Conservation (phyloP, 2,888 invertebrate genomes). For the Hirtodrosophila cameraria region DNA sequence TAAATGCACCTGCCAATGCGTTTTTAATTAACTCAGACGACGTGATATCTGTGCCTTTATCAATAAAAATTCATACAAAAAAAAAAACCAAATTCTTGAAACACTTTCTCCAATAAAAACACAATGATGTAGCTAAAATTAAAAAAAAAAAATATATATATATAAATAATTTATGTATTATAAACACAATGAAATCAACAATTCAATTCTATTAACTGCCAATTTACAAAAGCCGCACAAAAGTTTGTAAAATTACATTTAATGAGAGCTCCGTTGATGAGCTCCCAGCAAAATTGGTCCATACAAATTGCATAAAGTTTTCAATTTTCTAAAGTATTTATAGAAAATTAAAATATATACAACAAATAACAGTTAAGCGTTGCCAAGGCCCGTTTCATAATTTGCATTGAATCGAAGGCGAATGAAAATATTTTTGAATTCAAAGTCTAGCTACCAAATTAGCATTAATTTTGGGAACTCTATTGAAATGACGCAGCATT, state of each 20-base stretch:
- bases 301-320: conserved; percentile 31
- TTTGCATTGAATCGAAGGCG: conserved; percentile 65
- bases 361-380: conserved; percentile 29
- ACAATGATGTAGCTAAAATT: conserved; percentile 9
- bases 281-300: conserved; percentile 26
- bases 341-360: conserved; percentile 33
- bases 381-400: conserved; percentile 56
- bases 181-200: conserved; percentile 30
- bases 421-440: conserved; percentile 7
- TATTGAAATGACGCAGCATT: conserved; percentile 52
- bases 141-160: too few relatives aligned
- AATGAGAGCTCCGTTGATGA: conserved; percentile 38
- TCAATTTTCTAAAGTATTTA: conserved; percentile 31
- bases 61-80: conserved; percentile 13
- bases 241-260: conserved; percentile 52
- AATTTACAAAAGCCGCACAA: neutral
- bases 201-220: conserved; percentile 24
- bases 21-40: conserved; percentile 21
- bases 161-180: too few relatives aligned
- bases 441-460: conserved; percentile 64
- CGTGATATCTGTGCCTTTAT: conserved; percentile 50
- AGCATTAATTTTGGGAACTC: conserved; percentile 60
- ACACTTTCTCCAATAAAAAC: conserved; percentile 50
- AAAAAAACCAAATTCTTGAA: conserved; percentile 1
- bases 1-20: conserved; percentile 33